Evolutionary conservation across 2,113 vertebrate species (phyloP).

Genomic region (Tonatia bakeri): DNA sequence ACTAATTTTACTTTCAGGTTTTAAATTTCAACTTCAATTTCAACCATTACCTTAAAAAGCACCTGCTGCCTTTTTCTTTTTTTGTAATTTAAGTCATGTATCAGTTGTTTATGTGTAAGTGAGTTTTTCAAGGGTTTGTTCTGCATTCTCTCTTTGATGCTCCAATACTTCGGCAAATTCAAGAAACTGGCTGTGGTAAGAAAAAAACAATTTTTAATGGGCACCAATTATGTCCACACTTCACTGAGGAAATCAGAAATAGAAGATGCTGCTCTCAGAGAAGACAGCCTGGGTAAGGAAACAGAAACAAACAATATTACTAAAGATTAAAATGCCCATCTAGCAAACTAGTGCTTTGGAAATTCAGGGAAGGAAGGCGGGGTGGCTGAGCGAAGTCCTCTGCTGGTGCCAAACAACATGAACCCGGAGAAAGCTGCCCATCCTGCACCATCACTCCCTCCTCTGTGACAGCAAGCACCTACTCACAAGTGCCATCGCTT

Average conservation of each 20-base stretch:
- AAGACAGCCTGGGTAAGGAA: neutral
- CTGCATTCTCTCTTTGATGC: neutral
- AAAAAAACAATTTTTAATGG: neutral
- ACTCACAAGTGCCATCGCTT: fast-evolving
- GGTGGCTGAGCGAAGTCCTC: neutral
- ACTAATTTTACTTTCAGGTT: neutral
- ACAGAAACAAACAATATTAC: neutral
- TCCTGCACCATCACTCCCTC: fast-evolving
- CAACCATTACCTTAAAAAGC: neutral
- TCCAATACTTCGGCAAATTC: neutral
- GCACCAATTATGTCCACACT: neutral
- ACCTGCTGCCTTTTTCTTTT: neutral
- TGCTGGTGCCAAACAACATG: neutral
- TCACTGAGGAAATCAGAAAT: neutral
- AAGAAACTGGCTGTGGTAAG: neutral
- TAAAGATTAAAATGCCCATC: neutral
- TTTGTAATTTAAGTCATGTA: neutral
- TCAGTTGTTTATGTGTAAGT: neutral
- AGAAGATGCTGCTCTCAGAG: neutral
- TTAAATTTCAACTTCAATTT: constrained; percentile 4
- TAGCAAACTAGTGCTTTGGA: neutral
- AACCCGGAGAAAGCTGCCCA: neutral
- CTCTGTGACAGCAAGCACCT: neutral
- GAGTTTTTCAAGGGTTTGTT: neutral
- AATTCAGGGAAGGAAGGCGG: neutral